Evolutionary conservation across 2,113 vertebrate species (phyloP), one percentile per base, ranked within the genome.

Genomic region (Rostratula benghalensis): DNA sequence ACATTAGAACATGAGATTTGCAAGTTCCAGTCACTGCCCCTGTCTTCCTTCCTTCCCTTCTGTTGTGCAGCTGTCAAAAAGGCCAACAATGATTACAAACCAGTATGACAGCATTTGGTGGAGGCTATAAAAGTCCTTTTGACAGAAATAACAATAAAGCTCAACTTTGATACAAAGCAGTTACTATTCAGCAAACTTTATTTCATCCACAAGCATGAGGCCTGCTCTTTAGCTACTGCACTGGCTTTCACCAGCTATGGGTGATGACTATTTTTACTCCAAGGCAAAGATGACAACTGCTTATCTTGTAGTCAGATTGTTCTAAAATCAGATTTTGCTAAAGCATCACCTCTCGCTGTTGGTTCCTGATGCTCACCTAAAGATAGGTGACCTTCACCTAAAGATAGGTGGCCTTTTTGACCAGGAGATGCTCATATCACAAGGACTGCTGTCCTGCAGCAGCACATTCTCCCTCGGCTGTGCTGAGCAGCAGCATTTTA

Each of bases 31-130:
- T 65, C 1, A 4, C 74, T 68, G 37, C 45, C 57, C 85, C 24
- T 87, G 6, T 84, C 43, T 51, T 46, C 30, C 39, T 71, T 90
- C 65, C 48, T 61, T n/a, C 39, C 37, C 48, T 90, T 80, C 63
- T 81, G 35, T 30, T 90, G 88, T 88, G 51, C 70, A 80, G 79
- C 90, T 96, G 92, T 93, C 94, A 94, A 83, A 93, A 94, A 87
- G 94, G 89, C 76, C 69, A 94, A 41, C 64, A 64, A 28, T 70
- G 50, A 89, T 83, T 65, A 64, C 77, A 93, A 93, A 41, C 46
- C 63, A 89, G 2, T 33, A 90, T 83, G 85, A 94, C 85, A 90
- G 90, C 79, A 83, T 84, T 90, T 95, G 48, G 61, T 24, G 1
- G 14, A 83, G 80, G 83, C 83, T 92, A 88, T 70, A 48, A 68